A percentile compares a stretch with the other conserved stretches of the same genome.
Evolutionary conservation across 64 coral and sea anemone species (phyloP).

Genomic region (Pocillopora damicornis): DNA sequence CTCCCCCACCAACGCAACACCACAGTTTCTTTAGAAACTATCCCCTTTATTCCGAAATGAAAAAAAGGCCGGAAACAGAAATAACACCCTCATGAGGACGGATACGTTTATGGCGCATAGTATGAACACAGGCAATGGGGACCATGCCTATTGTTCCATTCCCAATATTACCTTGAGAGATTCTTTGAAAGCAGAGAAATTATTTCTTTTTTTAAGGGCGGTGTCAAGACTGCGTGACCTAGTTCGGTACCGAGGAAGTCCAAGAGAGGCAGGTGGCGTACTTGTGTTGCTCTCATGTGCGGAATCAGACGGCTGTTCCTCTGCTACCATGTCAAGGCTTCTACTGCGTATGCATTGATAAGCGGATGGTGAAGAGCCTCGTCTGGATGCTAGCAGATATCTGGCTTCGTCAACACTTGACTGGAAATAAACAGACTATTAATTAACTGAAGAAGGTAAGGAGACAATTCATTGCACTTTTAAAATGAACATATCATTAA

Average conservation of each 20-base stretch:
- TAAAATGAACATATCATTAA: no score
- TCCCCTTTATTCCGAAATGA: no score
- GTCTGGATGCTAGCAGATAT: constrained; percentile 19
- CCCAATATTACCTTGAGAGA: background rate
- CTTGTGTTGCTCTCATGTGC: background rate
- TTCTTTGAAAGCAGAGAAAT: constrained; percentile 31
- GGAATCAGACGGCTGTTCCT: constrained; percentile 20
- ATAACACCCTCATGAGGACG: no score
- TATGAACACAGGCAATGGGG: no score
- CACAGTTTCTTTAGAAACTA: no score
- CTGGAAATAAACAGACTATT: background rate
- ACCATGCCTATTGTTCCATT: no score
- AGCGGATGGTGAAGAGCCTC: constrained; percentile 23
- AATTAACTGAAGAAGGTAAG: no score
- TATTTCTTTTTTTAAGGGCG: constrained; percentile 4
- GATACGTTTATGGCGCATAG: no score
- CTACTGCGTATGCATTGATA: background rate
- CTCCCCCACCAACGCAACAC: no score
- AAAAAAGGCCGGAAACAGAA: no score
- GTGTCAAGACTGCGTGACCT: constrained; percentile 47
- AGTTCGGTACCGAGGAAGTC: constrained; percentile 29
- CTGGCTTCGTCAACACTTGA: constrained; percentile 25
- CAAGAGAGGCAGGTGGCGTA: background rate
- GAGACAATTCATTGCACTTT: no score
- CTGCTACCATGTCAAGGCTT: constrained; percentile 42